Percentiles rank a stretch among this genome's conserved stretches.
Evolutionary conservation across 1,140 invertebrate species (phyloP).

Genomic region (Hyles euphorbiae): DNA sequence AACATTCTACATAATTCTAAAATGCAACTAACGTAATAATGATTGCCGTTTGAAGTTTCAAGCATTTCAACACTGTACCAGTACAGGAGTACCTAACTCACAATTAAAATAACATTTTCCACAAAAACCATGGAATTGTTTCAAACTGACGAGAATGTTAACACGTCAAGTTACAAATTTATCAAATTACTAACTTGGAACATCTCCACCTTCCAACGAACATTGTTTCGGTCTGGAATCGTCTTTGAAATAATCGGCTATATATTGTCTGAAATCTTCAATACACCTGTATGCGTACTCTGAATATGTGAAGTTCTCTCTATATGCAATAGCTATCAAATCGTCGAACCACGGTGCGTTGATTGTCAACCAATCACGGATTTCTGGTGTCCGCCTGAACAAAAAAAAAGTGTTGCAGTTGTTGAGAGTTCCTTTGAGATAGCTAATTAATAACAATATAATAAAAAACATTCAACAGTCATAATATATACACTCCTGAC

Average conservation of each 20-base stretch:
- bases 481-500: too few species aligned
- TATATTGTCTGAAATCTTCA: constrained; percentile 26
- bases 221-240: constrained; percentile 30
- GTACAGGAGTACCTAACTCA: background rate
- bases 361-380: constrained; percentile 51
- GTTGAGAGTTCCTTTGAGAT: too few species aligned
- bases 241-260: constrained; percentile 10
- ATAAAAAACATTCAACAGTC: too few species aligned
- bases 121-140: constrained; percentile 15
- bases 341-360: constrained; percentile 58
- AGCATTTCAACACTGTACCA: background rate
- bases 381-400: constrained; percentile 39
- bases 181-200: too few species aligned
- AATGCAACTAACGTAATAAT: too few species aligned
- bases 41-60: background rate
- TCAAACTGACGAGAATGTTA: constrained; percentile 2
- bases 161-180: too few species aligned
- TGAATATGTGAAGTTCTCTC: constrained; percentile 49
- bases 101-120: constrained; percentile 1
- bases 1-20: too few species aligned
- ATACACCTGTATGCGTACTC: constrained; percentile 30
- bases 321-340: constrained; percentile 43
- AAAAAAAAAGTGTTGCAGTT: background rate
- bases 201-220: constrained; percentile 19
- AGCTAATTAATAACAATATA: too few species aligned